Base-by-base conservation (phyloP, 2,797 vertebrate species). In the Intellagama lesueurii region DNA sequence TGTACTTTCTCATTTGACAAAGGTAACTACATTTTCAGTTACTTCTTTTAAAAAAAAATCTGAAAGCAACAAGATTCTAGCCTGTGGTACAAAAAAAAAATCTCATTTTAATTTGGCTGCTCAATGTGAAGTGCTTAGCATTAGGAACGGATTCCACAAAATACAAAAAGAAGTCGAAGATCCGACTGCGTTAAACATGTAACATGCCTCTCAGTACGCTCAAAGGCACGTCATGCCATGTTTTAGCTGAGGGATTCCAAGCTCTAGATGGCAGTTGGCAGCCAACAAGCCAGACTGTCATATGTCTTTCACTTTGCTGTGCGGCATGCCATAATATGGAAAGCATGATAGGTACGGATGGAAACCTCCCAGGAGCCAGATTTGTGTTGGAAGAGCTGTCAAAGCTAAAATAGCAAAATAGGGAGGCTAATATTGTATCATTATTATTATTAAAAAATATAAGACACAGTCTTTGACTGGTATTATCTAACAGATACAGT, bases 271-370 rank as follows among this genome's bases (percentile, higher is more conserved):
- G 73, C 90, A 92, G 88, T 88, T 92, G 90, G 64, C 89, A 94
- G 92, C 94, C 95, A 95, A 95, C 92, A 95, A 95, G 93, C 91
- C 90, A 95, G 93, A 92, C 92, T 94, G 94, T 93, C 86, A 95
- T 95, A 94, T 94, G 91, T 88, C 85, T 95, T 92, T 78, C 77
- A 88, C 83, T 92, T 93, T 90, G 75, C 85, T 93, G 87, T 86
- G 90, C 90, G 92, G 88, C 44, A 0, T 94, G 83, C 83, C 91
- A 91, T 26, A 32, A 88, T 68, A 72, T 32, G 94, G 93, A 94
- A 96, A 96, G 81, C 91, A 95, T 93, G 85, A 79, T 49, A 91
- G 91, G 92, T 90, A 94, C 86, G 91, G 88, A 92, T 93, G 92
- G 95, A 96, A 95, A 95, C 49, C 91, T 87, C 85, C 35, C 88